A percentile compares a stretch with the other conserved stretches of the same genome.
Conservation (phyloP, 1,140 invertebrate species). For the Acromyrmex echinatior region DNA sequence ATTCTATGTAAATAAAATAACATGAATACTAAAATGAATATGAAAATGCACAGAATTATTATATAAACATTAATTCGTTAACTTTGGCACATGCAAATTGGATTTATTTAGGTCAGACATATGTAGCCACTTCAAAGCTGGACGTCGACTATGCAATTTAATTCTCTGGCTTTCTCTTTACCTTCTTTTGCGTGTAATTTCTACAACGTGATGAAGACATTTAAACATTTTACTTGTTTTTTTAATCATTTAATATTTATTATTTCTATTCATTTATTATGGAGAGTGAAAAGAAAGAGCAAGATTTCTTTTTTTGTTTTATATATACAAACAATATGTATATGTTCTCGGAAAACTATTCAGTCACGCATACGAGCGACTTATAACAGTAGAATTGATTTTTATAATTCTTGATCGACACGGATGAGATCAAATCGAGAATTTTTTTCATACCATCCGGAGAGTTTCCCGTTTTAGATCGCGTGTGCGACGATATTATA, state of each 20-base stretch:
- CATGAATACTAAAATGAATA: constrained; percentile 40
- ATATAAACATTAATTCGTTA: constrained; percentile 25
- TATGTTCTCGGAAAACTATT: background rate
- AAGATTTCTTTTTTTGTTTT: background rate
- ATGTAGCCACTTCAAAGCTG: constrained; percentile 20
- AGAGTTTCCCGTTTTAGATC: constrained; percentile 71
- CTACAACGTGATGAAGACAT: background rate
- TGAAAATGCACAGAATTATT: constrained; percentile 39
- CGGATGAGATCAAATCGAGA: constrained; percentile 32
- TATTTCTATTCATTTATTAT: background rate
- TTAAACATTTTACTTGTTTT: background rate
- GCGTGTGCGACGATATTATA: constrained; percentile 79
- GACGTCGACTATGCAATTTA: constrained; percentile 21
- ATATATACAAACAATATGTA: background rate
- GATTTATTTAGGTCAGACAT: constrained; percentile 29
- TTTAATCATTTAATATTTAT: constrained; percentile 6
- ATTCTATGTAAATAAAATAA: background rate
- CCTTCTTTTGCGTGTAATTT: background rate
- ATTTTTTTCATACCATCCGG: constrained; percentile 76
- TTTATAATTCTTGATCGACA: constrained; percentile 14
- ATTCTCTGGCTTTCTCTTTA: background rate
- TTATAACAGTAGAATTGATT: constrained; percentile 16
- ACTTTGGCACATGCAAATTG: constrained; percentile 39
- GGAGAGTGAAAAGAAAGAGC: background rate
- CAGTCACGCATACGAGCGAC: background rate